phyloP scores from a whole-genome alignment of 2,113 vertebrate genomes.

The Aviceda subcristata region DNA sequence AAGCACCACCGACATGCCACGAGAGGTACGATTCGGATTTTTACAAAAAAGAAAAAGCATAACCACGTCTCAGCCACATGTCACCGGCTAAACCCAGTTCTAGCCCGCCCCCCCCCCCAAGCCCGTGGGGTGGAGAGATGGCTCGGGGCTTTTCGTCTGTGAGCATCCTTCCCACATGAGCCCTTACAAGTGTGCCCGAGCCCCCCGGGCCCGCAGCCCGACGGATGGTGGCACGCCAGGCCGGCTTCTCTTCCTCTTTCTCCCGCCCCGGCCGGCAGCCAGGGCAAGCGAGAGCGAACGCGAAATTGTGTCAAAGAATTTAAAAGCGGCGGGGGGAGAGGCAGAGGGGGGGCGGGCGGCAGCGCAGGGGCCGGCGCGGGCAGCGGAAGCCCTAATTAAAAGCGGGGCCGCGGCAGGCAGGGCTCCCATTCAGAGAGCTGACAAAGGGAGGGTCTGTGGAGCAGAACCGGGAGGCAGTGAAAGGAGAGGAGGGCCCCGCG shows the following conservation, averaged over 20 bases:
- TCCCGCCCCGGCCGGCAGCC: background rate
- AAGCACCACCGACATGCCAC: background rate
- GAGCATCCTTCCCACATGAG: background rate
- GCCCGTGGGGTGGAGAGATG: rapidly evolving
- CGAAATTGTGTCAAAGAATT: conserved; percentile 72
- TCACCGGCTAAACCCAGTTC: background rate
- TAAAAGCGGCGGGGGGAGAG: background rate
- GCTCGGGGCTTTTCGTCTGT: background rate
- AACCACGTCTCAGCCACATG: rapidly evolving
- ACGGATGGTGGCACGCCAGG: background rate
- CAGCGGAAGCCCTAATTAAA: conserved; percentile 85
- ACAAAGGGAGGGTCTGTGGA: conserved; percentile 79
- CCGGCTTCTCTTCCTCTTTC: background rate
- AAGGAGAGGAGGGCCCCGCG: conserved; percentile 57
- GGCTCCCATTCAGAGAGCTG: conserved; percentile 76
- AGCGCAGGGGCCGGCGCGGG: background rate
- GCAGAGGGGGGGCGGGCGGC: conserved; percentile 50
- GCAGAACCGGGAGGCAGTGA: conserved; percentile 80
- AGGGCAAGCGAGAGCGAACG: background rate
- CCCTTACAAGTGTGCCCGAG: background rate
- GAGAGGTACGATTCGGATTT: background rate
- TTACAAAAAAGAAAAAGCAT: background rate
- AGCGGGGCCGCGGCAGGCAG: conserved; percentile 74
- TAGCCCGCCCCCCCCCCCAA: background rate
- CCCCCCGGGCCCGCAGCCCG: rapidly evolving